A percentile compares a stretch with the other conserved stretches of the same genome.
Conservation (phyloP, 2,888 invertebrate species). For the Folsomia manolachei region DNA sequence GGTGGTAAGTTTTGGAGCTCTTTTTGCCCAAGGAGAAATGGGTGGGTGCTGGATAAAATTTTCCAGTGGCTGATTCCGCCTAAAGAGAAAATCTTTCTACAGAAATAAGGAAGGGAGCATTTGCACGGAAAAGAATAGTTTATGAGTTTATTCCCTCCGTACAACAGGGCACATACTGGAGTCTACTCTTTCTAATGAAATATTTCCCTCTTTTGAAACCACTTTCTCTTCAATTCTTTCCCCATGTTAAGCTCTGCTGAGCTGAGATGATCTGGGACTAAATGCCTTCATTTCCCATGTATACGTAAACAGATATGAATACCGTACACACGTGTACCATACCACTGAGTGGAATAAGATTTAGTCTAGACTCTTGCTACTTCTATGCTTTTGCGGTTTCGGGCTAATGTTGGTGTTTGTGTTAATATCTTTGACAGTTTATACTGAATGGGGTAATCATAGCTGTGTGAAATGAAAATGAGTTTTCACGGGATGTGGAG, state of each 20-base stretch:
- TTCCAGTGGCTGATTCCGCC: constrained; percentile 14
- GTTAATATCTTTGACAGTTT: neutral
- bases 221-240: neutral
- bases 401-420: neutral
- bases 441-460: neutral
- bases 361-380: too few relatives aligned
- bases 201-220: constrained; percentile 12
- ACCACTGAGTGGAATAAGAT: neutral
- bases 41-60: constrained; percentile 12
- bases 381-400: neutral
- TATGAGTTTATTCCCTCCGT: constrained; percentile 17
- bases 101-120: constrained; percentile 17
- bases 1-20: neutral
- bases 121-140: constrained; percentile 23
- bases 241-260: neutral
- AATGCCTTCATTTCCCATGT: neutral
- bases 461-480: neutral
- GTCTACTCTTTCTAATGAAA: constrained; percentile 23
- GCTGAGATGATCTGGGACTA: neutral
- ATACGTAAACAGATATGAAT: too few relatives aligned
- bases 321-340: too few relatives aligned
- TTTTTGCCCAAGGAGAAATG: neutral
- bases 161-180: constrained; percentile 20
- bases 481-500: neutral
- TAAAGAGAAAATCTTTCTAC: constrained; percentile 4